Evolutionary conservation across 2,888 invertebrate genomes (phyloP).

Genomic region (Lomographa bimaculata): DNA sequence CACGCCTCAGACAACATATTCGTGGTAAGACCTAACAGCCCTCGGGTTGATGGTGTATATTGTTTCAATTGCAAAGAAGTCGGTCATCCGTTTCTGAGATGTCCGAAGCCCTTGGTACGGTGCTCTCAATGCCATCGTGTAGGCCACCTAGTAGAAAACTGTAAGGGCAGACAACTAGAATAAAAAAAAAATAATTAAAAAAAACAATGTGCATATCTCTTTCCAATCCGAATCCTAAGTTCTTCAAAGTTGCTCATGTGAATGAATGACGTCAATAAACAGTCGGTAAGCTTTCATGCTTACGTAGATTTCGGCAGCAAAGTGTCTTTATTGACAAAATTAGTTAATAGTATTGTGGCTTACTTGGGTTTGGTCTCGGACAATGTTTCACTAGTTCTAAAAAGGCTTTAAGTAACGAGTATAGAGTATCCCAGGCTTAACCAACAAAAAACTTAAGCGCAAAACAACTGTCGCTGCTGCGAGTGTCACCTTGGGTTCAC

Average conservation of each 20-base stretch:
- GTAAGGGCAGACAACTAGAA: background rate
- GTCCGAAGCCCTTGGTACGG: too few species aligned
- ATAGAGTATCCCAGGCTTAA: background rate
- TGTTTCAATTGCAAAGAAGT: too few species aligned
- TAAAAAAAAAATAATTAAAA: background rate
- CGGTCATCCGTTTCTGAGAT: too few species aligned
- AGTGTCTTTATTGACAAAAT: background rate
- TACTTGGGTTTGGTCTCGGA: background rate
- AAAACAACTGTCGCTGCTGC: background rate
- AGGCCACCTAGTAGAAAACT: background rate
- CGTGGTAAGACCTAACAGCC: too few species aligned
- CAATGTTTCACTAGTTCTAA: background rate
- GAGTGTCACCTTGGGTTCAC: slow-evolving; percentile 7
- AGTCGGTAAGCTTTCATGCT: too few species aligned
- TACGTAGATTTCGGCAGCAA: slow-evolving; percentile 8
- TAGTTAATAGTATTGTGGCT: background rate
- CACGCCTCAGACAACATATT: too few species aligned
- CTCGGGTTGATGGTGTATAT: too few species aligned
- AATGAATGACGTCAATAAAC: background rate
- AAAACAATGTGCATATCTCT: slow-evolving; percentile 1
- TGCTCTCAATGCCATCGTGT: too few species aligned
- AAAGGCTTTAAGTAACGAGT: slow-evolving; percentile 17
- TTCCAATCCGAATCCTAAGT: slow-evolving; percentile 2
- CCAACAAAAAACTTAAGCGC: slow-evolving; percentile 1
- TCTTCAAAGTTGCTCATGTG: background rate